Conservation (phyloP, 2,797 vertebrate genomes). For the Coendou prehensilis region DNA sequence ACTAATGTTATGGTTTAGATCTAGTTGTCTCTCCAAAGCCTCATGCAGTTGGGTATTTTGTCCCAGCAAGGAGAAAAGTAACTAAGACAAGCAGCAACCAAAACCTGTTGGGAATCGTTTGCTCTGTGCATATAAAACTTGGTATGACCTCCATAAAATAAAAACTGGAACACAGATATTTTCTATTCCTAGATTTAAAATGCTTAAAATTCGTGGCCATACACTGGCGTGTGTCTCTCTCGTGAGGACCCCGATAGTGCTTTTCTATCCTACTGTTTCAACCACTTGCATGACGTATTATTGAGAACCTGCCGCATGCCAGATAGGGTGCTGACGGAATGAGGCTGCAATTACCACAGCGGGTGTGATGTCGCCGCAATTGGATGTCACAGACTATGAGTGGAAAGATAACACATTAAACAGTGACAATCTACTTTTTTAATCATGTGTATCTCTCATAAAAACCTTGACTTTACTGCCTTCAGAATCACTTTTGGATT, state of each 20-base stretch:
- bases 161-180: background rate
- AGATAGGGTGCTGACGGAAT: too few relatives aligned
- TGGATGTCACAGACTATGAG: background rate
- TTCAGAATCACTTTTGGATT: background rate
- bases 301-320: background rate
- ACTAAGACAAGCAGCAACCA: background rate
- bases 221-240: background rate
- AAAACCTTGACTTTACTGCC: background rate
- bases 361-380: background rate
- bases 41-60: too few relatives aligned
- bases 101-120: background rate
- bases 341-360: background rate
- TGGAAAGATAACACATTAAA: background rate
- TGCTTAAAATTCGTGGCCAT: background rate
- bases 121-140: background rate
- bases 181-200: background rate
- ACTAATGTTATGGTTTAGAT: too few relatives aligned
- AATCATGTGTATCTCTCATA: background rate
- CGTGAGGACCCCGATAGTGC: background rate
- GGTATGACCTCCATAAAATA: background rate
- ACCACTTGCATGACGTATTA: background rate
- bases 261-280: background rate
- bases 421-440: background rate
- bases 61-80: too few relatives aligned
- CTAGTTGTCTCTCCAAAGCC: too few relatives aligned